Evolutionary conservation across 1,140 invertebrate genomes (phyloP).

Genomic region (Archivesica marissinica): DNA sequence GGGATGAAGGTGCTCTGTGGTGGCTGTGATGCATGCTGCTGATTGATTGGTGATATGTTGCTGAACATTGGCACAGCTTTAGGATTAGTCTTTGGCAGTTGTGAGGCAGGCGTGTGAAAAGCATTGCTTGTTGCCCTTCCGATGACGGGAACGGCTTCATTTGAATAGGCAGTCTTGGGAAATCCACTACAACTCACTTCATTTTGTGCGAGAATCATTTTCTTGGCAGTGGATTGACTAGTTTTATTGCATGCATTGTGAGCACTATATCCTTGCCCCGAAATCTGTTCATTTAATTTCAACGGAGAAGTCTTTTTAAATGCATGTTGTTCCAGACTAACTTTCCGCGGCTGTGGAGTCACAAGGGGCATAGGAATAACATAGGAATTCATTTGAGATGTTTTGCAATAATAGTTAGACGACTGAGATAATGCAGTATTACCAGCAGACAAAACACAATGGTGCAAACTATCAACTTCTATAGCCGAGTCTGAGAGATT

Average conservation of each 20-base stretch:
- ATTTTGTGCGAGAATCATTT: conserved; percentile 2
- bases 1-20: conserved; percentile 34
- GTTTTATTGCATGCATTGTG: not conserved
- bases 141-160: conserved; percentile 49
- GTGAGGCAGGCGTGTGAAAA: not conserved
- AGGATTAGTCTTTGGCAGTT: conserved; percentile 35
- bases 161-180: conserved; percentile 24
- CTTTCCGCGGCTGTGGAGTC: not conserved
- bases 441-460: not conserved
- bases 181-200: not conserved
- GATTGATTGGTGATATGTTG: conserved; percentile 55
- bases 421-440: not conserved
- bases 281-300: not conserved
- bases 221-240: conserved; percentile 33
- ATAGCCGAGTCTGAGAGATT: conserved; percentile 33
- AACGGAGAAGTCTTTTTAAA: conserved; percentile 47
- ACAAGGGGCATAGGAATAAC: conserved; percentile 23
- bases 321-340: conserved; percentile 19
- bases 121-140: not conserved
- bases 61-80: conserved; percentile 62
- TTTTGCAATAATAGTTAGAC: not conserved
- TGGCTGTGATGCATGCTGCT: conserved; percentile 1
- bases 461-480: not conserved
- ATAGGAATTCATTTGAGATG: conserved; percentile 51
- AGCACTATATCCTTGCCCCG: not conserved